Evolutionary conservation across 2,113 vertebrate species (phyloP).

Genomic region (Epinephelus fuscoguttatus): DNA sequence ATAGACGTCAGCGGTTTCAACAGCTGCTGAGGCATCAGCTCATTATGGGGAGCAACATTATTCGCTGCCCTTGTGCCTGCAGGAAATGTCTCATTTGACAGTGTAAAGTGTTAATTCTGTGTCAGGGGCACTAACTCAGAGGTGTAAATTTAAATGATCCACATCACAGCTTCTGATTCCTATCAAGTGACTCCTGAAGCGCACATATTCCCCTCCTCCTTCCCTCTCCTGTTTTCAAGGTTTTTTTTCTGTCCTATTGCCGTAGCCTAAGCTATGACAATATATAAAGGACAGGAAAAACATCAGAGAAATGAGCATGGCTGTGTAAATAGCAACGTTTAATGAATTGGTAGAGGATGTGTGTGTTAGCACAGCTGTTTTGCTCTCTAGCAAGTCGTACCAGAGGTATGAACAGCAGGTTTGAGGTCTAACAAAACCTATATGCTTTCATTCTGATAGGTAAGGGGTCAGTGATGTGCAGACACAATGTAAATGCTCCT

Average conservation of each 20-base stretch:
- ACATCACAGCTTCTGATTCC: constrained; percentile 41
- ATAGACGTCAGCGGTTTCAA: constrained; percentile 48
- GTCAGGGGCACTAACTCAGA: constrained; percentile 37
- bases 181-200: constrained; percentile 36
- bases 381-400: too few relatives aligned
- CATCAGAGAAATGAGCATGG: not conserved
- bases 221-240: not conserved
- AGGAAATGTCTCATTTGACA: constrained; percentile 58
- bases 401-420: constrained; percentile 3
- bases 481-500: not conserved
- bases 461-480: not conserved
- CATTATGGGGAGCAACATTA: constrained; percentile 38
- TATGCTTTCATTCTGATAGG: constrained; percentile 3
- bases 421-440: not conserved
- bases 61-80: constrained; percentile 25
- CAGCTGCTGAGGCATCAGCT: constrained; percentile 60
- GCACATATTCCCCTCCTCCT: not conserved
- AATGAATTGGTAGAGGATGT: constrained; percentile 18
- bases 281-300: not conserved
- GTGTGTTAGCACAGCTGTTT: constrained; percentile 4
- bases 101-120: constrained; percentile 65
- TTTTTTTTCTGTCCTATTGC: not conserved
- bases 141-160: constrained; percentile 61
- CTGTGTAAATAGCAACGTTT: not conserved
- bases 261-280: not conserved